Evolutionary conservation across 2,797 vertebrate genomes (phyloP), one percentile per base, ranked within the genome.

Genomic region (Premnoplex brunnescens): DNA sequence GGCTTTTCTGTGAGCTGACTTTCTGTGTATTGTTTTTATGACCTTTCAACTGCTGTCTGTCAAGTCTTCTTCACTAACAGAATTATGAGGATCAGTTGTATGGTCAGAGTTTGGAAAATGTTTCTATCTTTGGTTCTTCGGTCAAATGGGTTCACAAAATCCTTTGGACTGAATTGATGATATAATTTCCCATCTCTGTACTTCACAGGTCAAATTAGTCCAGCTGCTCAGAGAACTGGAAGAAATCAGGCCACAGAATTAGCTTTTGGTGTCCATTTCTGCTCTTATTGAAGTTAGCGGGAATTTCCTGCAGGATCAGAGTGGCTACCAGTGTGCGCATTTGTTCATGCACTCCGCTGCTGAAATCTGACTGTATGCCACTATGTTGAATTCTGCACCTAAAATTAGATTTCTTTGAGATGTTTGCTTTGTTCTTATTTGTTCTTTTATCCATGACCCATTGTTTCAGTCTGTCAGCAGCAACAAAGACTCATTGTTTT

Each of bases 11-110:
- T 58, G 67, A 88, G 76, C 44, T 77, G 71, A 56, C 48, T 84
- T 74, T 79, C 55, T 79, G 34, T 46, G 48, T 79, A 84, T 91
- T 82, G 76, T 82, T 94, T 96, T 91, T 85, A 48, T 54, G 63
- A 78, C 73, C 62, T 96, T 92, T 90, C 74, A 88, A 28, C 15
- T 2, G 5, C 63, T 93, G 67, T 69, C 83, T 84, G 62, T 86
- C 85, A 90, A 36, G 81, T 86, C 66, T 90, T 56, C 63, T 76
- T 20, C 74, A 71, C 37, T 78, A 63, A 71, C 41, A 74, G 52
- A 77, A 85, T 90, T 86, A 76, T 5, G 6, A 83, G 51, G 48
- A 39, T 60, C 83, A 56, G 36, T 54, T 51, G 7, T 44, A 17
- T 19, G 41, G 44, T 36, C 1, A 4, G 44, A 79, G 54, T 62